A percentile compares a stretch with the other conserved stretches of the same genome.
phyloP scores from a whole-genome alignment of 2,888 invertebrate species.

The Zonitis immaculata region DNA sequence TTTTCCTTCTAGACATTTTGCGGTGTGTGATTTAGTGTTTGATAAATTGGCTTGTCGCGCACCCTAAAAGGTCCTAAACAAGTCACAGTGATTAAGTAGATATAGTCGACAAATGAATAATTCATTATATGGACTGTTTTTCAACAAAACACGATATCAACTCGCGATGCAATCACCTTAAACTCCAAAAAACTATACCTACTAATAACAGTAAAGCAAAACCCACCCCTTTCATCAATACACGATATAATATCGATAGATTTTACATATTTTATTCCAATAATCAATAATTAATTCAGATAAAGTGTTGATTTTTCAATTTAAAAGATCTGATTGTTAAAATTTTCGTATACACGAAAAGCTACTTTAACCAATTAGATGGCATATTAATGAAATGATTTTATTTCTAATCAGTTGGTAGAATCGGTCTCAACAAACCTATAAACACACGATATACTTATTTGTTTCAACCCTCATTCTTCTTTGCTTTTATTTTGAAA shows the following conservation, averaged over 20 bases:
- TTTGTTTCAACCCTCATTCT: conserved; percentile 23
- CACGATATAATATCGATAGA: too few species aligned
- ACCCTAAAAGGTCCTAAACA: conserved; percentile 8
- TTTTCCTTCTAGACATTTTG: neutral
- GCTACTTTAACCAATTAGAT: conserved; percentile 39
- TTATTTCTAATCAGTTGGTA: conserved; percentile 26
- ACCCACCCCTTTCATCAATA: conserved; percentile 12
- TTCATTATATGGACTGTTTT: conserved; percentile 1
- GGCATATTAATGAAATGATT: conserved; percentile 39
- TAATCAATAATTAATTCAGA: conserved; percentile 14
- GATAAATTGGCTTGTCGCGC: conserved; percentile 7
- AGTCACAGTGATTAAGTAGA: conserved; percentile 6
- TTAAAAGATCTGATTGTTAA: conserved; percentile 22
- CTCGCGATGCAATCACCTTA: neutral
- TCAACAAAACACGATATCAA: too few species aligned
- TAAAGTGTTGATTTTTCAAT: conserved; percentile 21
- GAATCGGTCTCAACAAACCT: conserved; percentile 24
- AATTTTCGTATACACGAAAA: conserved; percentile 35
- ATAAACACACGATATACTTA: conserved; percentile 37
- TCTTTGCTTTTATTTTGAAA: conserved; percentile 21
- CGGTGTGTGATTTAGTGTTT: conserved; percentile 6
- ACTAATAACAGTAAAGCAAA: conserved; percentile 2
- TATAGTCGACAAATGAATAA: conserved; percentile 6
- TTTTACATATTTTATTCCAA: too few species aligned
- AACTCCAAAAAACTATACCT: neutral